Conservation (phyloP, 2,113 vertebrate genomes). For the Podocnemis expansa region DNA sequence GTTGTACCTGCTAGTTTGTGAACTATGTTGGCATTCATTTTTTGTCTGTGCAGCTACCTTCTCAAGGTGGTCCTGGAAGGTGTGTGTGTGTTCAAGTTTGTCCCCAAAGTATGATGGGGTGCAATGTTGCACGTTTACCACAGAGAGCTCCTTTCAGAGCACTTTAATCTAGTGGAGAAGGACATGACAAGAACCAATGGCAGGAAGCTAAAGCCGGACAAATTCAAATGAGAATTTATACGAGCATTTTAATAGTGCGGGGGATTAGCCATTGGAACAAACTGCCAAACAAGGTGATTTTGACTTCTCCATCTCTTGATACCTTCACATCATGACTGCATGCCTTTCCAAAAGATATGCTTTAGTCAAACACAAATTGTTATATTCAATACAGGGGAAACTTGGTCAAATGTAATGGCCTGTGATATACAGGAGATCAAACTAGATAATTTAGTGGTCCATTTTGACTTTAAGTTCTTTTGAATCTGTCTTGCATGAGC, state of each 20-base stretch:
- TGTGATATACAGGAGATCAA: background rate
- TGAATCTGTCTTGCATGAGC: background rate
- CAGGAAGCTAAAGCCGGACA: conserved; percentile 41
- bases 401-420: background rate
- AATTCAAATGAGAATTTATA: conserved; percentile 60
- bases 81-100: too few species aligned
- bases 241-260: background rate
- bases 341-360: conserved; percentile 17
- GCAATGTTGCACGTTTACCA: too few species aligned
- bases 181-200: conserved; percentile 23
- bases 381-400: background rate
- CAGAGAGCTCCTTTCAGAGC: background rate
- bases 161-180: conserved; percentile 25
- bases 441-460: background rate
- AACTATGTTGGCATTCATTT: too few species aligned
- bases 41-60: too few species aligned
- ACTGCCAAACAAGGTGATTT: background rate
- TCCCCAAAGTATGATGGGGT: too few species aligned
- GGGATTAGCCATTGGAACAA: conserved; percentile 59
- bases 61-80: too few species aligned
- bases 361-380: background rate
- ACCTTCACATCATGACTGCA: background rate
- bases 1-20: too few species aligned
- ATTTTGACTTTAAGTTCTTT: background rate
- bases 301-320: background rate